Percentiles rank a stretch among this genome's conserved stretches.
Conservation (phyloP, 2,888 invertebrate species). For the Tiphia femorata region DNA sequence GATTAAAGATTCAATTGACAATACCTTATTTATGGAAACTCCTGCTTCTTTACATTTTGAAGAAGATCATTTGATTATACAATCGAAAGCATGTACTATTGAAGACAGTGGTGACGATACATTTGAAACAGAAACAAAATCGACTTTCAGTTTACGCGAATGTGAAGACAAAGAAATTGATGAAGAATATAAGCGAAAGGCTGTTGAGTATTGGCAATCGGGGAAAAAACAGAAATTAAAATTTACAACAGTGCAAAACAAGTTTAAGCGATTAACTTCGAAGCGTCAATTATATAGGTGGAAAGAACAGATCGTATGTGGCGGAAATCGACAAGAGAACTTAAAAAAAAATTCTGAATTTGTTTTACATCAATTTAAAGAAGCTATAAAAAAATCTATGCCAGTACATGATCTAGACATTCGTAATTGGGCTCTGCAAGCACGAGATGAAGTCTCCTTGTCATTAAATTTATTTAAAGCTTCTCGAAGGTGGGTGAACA, state of each 20-base stretch:
- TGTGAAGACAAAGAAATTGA: slow-evolving; percentile 7
- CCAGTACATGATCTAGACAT: no score
- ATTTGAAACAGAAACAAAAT: slow-evolving; percentile 1
- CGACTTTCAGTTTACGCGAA: not conserved
- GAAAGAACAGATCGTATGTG: slow-evolving; percentile 4
- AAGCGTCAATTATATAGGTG: slow-evolving; percentile 5
- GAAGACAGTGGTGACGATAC: slow-evolving; percentile 2
- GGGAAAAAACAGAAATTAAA: slow-evolving; percentile 16
- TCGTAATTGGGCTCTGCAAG: no score
- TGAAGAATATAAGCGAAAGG: slow-evolving; percentile 17
- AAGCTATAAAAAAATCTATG: no score
- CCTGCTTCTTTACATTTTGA: slow-evolving; percentile 8
- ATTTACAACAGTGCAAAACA: slow-evolving; percentile 14
- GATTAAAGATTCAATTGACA: slow-evolving; percentile 12
- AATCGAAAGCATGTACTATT: slow-evolving; percentile 2
- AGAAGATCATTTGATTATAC: not conserved
- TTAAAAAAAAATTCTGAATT: no score
- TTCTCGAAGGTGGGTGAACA: no score
- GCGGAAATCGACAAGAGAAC: no score
- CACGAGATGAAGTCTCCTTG: no score
- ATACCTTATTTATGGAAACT: slow-evolving; percentile 9
- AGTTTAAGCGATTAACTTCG: slow-evolving; percentile 5
- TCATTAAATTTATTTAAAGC: no score
- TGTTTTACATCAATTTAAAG: no score
- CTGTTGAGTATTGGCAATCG: slow-evolving; percentile 20